These are phyloP conservation scores for Saccostrea echinata DNA, from an alignment of 1,140 invertebrate species.

Conservation along the genomic window DNA sequence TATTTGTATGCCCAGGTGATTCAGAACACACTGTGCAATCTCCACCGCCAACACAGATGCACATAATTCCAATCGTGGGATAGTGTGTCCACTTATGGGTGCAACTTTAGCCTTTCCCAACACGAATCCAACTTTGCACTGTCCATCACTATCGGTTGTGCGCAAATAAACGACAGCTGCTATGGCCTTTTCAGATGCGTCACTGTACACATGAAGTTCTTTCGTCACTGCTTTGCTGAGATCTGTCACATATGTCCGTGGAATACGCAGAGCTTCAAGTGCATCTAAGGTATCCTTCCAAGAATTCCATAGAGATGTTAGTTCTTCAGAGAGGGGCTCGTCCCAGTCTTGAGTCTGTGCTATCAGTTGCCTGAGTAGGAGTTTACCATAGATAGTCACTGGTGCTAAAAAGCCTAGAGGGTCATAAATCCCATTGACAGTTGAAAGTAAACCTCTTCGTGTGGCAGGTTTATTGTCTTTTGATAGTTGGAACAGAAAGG, in stretches of 20 bases:
- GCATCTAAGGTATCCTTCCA: conserved; percentile 53
- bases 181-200: conserved; percentile 47
- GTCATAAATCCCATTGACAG: conserved; percentile 5
- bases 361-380: not conserved
- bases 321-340: not conserved
- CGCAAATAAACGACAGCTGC: conserved; percentile 44
- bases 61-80: conserved; percentile 59
- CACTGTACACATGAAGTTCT: conserved; percentile 46
- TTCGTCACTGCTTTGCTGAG: conserved; percentile 76
- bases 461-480: conserved; percentile 23
- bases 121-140: conserved; percentile 24
- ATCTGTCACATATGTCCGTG: conserved; percentile 48
- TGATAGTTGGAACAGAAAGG: conserved; percentile 44
- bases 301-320: conserved; percentile 45
- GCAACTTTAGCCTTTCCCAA: conserved; percentile 59
- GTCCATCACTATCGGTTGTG: not conserved
- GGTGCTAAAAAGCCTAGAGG: conserved; percentile 18
- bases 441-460: conserved; percentile 10
- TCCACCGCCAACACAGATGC: conserved; percentile 53
- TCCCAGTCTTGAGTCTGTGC: not conserved
- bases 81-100: conserved; percentile 49
- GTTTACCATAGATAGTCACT: not conserved
- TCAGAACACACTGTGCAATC: conserved; percentile 43
- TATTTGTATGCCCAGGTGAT: conserved; percentile 30
- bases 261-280: conserved; percentile 43